phyloP scores from a whole-genome alignment of 2,113 vertebrate species.

The Cnemophilus loriae region DNA sequence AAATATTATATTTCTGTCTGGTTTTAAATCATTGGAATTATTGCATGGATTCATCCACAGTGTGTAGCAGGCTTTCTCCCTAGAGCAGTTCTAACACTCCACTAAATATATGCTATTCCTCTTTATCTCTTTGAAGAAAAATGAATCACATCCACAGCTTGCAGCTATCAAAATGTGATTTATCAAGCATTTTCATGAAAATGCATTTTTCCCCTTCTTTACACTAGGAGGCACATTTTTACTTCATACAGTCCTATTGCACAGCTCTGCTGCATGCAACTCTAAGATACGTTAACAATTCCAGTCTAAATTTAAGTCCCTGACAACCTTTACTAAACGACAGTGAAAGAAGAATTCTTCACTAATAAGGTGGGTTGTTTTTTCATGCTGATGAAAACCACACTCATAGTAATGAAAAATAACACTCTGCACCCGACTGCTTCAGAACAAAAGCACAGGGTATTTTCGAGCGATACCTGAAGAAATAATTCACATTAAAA shows the following conservation, averaged over 20 bases:
- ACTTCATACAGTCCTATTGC: slow-evolving; percentile 6
- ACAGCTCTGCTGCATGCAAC: not conserved
- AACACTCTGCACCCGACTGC: not conserved
- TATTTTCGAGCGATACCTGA: not conserved
- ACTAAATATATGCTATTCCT: slow-evolving; percentile 50
- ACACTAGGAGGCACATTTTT: slow-evolving; percentile 74
- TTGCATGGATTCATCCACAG: not conserved
- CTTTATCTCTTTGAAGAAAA: slow-evolving; percentile 54
- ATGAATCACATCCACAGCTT: slow-evolving; percentile 52
- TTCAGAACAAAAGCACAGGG: not conserved
- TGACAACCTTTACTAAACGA: not conserved
- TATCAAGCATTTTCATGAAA: slow-evolving; percentile 17
- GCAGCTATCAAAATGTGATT: slow-evolving; percentile 48
- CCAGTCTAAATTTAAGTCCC: not conserved
- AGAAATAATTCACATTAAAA: not conserved
- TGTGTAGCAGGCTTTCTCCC: not conserved
- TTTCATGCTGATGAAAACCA: not conserved
- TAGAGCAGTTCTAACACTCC: slow-evolving; percentile 2
- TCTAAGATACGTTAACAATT: not conserved
- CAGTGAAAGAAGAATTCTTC: not conserved
- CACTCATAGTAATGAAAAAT: not conserved
- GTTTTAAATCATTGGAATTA: slow-evolving; percentile 19
- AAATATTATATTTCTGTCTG: slow-evolving; percentile 30
- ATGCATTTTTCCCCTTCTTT: slow-evolving; percentile 27
- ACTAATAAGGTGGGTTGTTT: not conserved